Evolutionary conservation across 2,797 vertebrate species (phyloP).

Genomic region (Urocyon cinereoargenteus): DNA sequence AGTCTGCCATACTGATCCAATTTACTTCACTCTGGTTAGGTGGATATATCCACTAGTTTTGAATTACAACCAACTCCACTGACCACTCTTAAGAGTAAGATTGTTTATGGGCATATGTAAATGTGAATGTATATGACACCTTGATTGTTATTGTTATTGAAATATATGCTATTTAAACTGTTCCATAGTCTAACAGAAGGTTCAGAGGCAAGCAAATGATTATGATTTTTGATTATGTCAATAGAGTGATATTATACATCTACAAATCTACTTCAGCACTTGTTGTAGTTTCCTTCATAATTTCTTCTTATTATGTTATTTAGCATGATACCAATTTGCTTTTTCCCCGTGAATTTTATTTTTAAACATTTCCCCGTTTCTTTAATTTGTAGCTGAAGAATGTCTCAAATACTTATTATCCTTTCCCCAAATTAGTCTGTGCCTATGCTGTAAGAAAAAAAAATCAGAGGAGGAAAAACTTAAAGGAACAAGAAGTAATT

Average conservation of each 20-base stretch:
- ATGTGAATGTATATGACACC: neutral
- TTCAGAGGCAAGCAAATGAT: neutral
- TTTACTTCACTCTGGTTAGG: neutral
- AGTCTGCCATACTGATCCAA: neutral
- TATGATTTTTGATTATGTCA: neutral
- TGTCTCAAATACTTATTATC: neutral
- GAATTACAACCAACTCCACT: neutral
- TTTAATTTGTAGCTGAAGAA: slow-evolving; percentile 51
- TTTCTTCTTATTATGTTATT: slow-evolving; percentile 4
- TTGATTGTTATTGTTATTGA: neutral
- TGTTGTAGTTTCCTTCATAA: neutral
- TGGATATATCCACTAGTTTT: neutral
- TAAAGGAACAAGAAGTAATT: neutral
- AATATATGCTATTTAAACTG: neutral
- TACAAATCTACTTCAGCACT: neutral
- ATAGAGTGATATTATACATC: neutral
- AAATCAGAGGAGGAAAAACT: neutral
- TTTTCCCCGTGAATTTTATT: neutral
- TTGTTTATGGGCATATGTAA: neutral
- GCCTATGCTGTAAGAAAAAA: neutral
- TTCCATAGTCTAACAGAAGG: neutral
- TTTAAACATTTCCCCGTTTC: neutral
- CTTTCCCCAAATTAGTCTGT: neutral
- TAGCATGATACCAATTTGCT: neutral
- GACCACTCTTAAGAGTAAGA: neutral